Evolutionary conservation across 2,888 invertebrate genomes (phyloP).

Genomic region (Apocheima hispidaria): DNA sequence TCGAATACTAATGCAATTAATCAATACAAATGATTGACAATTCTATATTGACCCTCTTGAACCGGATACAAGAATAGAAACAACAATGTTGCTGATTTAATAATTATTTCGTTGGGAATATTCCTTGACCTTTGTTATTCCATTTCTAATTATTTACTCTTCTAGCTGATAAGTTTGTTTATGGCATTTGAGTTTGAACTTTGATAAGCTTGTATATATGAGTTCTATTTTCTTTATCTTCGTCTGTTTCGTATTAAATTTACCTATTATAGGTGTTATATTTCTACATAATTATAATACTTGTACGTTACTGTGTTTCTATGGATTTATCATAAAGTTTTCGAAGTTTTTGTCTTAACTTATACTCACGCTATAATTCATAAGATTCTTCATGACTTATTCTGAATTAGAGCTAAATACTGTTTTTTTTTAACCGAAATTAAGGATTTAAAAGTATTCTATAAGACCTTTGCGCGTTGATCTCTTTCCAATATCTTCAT

Average conservation of each 20-base stretch:
- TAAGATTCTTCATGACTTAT: too few species aligned
- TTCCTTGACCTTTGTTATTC: conserved; percentile 43
- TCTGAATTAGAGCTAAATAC: too few species aligned
- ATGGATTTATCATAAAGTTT: too few species aligned
- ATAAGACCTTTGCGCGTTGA: too few species aligned
- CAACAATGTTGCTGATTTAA: conserved; percentile 43
- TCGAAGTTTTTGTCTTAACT: too few species aligned
- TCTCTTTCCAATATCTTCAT: too few species aligned
- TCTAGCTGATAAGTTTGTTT: conserved; percentile 20
- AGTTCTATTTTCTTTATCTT: conserved; percentile 9
- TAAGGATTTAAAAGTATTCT: too few species aligned
- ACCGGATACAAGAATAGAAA: conserved; percentile 40
- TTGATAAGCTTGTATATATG: conserved; percentile 27
- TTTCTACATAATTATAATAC: not conserved
- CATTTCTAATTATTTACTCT: conserved; percentile 44
- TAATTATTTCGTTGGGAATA: conserved; percentile 28
- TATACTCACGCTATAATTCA: too few species aligned
- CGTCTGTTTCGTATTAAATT: conserved; percentile 12
- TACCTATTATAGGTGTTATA: not conserved
- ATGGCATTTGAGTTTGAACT: conserved; percentile 35
- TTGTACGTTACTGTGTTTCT: too few species aligned
- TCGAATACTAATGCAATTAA: too few species aligned
- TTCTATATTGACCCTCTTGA: conserved; percentile 34
- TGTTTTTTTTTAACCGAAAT: too few species aligned
- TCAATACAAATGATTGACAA: not conserved